phyloP scores from a whole-genome alignment of 2,888 invertebrate genomes.

The Cerastis leucographa region DNA sequence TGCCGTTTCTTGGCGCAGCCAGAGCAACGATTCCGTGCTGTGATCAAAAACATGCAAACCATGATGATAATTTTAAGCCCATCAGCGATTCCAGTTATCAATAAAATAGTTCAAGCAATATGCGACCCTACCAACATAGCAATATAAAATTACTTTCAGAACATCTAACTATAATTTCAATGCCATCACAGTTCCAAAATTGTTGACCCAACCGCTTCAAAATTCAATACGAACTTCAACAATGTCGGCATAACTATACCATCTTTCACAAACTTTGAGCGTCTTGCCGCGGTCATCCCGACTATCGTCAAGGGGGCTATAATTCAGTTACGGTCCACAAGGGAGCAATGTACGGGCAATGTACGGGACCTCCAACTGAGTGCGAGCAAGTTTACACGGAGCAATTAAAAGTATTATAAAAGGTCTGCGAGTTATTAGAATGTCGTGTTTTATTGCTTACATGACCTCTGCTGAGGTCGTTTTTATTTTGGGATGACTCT shows the following conservation, averaged over 20 bases:
- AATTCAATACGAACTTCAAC: slow-evolving; percentile 53
- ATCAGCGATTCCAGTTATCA: background rate
- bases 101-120: background rate
- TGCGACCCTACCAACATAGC: background rate
- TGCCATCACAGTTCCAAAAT: slow-evolving; percentile 12
- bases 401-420: slow-evolving; percentile 66
- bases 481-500: slow-evolving; percentile 10
- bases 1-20: background rate
- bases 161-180: slow-evolving; percentile 15
- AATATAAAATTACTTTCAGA: slow-evolving; percentile 10
- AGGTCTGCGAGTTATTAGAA: slow-evolving; percentile 45
- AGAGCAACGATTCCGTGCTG: background rate
- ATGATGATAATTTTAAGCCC: background rate
- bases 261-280: slow-evolving; percentile 62
- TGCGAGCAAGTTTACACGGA: slow-evolving; percentile 55
- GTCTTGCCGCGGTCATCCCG: slow-evolving; percentile 68
- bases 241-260: slow-evolving; percentile 44
- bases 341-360: slow-evolving; percentile 55
- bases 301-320: slow-evolving; percentile 68
- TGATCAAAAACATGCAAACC: background rate
- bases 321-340: slow-evolving; percentile 64
- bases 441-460: slow-evolving; percentile 38
- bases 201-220: slow-evolving; percentile 37
- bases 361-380: slow-evolving; percentile 47
- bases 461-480: slow-evolving; percentile 18